Conservation (phyloP, 2,113 vertebrate genomes). For the Pionites leucogaster region DNA sequence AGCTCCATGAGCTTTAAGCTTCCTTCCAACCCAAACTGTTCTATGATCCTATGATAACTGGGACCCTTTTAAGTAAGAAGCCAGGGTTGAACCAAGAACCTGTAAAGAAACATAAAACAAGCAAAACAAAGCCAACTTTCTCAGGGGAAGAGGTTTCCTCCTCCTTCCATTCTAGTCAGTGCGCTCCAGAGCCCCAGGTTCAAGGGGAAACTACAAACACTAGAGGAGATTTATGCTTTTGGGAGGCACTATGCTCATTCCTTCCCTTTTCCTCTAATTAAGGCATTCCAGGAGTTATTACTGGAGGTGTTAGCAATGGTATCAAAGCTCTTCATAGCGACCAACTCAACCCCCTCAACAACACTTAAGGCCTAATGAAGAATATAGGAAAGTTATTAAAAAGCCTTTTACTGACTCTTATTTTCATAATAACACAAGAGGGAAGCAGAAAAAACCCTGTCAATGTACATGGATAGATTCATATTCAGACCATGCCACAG, state of each 20-base stretch:
- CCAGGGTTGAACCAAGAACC: neutral
- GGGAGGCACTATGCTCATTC: neutral
- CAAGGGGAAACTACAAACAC: neutral
- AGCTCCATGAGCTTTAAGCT: neutral
- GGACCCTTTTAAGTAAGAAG: neutral
- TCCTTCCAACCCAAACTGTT: neutral
- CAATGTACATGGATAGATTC: too few species aligned
- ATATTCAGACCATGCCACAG: neutral
- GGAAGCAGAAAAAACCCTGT: too few species aligned
- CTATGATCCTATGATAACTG: neutral
- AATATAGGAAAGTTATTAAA: neutral
- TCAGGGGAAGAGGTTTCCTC: neutral
- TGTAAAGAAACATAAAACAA: neutral
- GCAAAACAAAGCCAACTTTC: neutral
- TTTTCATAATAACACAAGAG: neutral
- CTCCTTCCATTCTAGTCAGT: neutral
- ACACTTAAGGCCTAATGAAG: neutral
- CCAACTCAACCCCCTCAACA: neutral
- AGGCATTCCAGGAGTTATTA: neutral
- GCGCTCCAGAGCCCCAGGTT: neutral
- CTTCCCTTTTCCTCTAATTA: neutral
- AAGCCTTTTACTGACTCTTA: neutral
- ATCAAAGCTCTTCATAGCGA: neutral
- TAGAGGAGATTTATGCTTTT: neutral
- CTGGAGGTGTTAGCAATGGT: neutral